phyloP scores from a whole-genome alignment of 1,140 invertebrate species.

The Rhyzopertha dominica region DNA sequence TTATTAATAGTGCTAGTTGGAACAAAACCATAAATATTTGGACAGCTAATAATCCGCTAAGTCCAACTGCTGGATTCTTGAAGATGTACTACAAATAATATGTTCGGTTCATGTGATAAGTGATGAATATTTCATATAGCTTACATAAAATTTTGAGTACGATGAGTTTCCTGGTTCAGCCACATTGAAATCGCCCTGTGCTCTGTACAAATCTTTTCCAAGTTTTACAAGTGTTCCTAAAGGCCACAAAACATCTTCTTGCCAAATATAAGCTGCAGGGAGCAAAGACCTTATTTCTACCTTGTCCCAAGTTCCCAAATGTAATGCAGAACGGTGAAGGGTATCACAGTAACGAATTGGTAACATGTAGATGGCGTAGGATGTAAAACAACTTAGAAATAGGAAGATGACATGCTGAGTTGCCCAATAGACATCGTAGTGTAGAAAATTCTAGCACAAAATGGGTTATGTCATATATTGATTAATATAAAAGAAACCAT shows the following conservation, averaged over 20 bases:
- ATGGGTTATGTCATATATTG: slow-evolving; percentile 17
- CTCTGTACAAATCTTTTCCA: slow-evolving; percentile 73
- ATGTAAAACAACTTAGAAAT: slow-evolving; percentile 75
- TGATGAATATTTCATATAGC: slow-evolving; percentile 40
- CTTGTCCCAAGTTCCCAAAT: slow-evolving; percentile 63
- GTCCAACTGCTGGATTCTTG: slow-evolving; percentile 74
- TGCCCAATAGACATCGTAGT: slow-evolving; percentile 82
- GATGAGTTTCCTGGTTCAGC: slow-evolving; percentile 78
- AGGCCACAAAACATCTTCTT: slow-evolving; percentile 66
- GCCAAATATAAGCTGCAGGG: slow-evolving; percentile 64
- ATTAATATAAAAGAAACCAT: no score
- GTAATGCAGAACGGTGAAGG: slow-evolving; percentile 80
- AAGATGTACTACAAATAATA: slow-evolving; percentile 71
- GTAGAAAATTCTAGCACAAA: slow-evolving; percentile 66
- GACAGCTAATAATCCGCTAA: slow-evolving; percentile 68
- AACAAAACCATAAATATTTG: slow-evolving; percentile 68
- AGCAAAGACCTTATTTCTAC: slow-evolving; percentile 36
- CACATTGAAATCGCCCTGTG: slow-evolving; percentile 64
- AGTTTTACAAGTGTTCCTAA: slow-evolving; percentile 76
- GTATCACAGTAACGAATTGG: slow-evolving; percentile 76
- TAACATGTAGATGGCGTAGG: slow-evolving; percentile 72
- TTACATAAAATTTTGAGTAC: slow-evolving; percentile 81
- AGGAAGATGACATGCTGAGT: slow-evolving; percentile 77
- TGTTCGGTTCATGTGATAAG: slow-evolving; percentile 15
- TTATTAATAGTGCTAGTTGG: slow-evolving; percentile 71